Conservation (phyloP, 2,113 vertebrate species). For the Leptosomus discolor region DNA sequence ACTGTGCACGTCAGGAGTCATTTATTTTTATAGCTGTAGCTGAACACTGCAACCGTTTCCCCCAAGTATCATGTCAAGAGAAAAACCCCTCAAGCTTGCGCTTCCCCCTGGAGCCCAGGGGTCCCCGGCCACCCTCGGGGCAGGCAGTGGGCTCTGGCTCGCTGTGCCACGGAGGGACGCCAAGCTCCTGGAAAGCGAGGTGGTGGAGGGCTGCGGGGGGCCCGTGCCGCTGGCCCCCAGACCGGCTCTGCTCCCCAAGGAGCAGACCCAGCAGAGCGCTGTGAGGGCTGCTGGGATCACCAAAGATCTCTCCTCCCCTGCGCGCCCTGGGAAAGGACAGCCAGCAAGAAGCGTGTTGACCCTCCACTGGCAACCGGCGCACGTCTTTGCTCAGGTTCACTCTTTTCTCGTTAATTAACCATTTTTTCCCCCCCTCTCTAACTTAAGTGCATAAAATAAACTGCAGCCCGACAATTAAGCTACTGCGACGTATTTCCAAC, state of each 20-base stretch:
- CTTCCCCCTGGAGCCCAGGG: not conserved
- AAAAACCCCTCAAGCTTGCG: rapidly evolving
- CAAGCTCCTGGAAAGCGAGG: rapidly evolving
- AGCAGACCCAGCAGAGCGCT: not conserved
- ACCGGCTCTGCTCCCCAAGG: rapidly evolving
- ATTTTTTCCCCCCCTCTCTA: no score
- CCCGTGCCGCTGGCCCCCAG: not conserved
- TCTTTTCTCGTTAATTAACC: not conserved
- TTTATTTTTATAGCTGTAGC: not conserved
- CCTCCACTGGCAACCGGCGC: rapidly evolving
- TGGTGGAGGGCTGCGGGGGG: no score
- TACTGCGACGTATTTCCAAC: rapidly evolving
- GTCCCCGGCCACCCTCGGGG: not conserved
- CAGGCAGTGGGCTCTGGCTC: no score
- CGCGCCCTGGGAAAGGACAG: rapidly evolving
- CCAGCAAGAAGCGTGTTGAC: rapidly evolving
- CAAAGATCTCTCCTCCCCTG: no score
- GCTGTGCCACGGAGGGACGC: not conserved
- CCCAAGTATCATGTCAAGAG: rapidly evolving
- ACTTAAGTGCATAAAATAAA: not conserved
- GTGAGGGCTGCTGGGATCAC: rapidly evolving
- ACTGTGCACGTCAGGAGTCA: not conserved
- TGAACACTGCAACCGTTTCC: not conserved
- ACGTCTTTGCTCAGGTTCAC: not conserved
- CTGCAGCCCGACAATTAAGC: not conserved